Evolutionary conservation across 1,140 invertebrate species (phyloP).

Genomic region (Latrodectus geometricus): DNA sequence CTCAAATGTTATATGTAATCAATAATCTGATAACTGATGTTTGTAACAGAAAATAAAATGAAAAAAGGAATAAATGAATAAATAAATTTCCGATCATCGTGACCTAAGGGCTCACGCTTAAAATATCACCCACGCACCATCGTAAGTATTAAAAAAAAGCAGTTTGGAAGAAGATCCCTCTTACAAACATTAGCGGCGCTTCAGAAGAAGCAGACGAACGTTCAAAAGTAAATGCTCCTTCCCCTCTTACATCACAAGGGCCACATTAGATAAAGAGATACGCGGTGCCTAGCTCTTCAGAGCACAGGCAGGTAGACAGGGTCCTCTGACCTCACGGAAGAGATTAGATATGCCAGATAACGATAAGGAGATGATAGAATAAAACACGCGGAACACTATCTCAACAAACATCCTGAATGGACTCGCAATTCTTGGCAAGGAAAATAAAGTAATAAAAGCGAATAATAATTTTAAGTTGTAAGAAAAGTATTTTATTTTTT

Average conservation of each 20-base stretch:
- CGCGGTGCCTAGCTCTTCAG: background rate
- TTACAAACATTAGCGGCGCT: background rate
- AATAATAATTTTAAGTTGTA: too few relatives aligned
- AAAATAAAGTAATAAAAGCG: too few relatives aligned
- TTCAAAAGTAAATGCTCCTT: background rate
- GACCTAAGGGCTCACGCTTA: too few relatives aligned
- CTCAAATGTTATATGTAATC: too few relatives aligned
- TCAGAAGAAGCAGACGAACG: background rate
- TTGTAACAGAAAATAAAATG: too few relatives aligned
- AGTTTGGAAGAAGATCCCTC: too few relatives aligned
- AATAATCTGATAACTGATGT: too few relatives aligned
- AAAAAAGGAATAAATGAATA: too few relatives aligned
- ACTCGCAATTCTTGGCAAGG: background rate
- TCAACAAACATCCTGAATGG: background rate
- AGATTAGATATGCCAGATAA: background rate
- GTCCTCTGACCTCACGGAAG: background rate
- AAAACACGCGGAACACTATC: background rate
- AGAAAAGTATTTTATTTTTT: too few relatives aligned
- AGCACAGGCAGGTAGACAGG: background rate
- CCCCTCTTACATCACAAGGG: background rate
- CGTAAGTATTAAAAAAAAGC: too few relatives aligned
- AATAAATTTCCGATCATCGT: too few relatives aligned
- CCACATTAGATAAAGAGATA: background rate
- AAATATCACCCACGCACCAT: too few relatives aligned
- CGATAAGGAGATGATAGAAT: background rate